Base-by-base conservation (phyloP, 2,888 invertebrate species). In the Hylaea fasciaria region DNA sequence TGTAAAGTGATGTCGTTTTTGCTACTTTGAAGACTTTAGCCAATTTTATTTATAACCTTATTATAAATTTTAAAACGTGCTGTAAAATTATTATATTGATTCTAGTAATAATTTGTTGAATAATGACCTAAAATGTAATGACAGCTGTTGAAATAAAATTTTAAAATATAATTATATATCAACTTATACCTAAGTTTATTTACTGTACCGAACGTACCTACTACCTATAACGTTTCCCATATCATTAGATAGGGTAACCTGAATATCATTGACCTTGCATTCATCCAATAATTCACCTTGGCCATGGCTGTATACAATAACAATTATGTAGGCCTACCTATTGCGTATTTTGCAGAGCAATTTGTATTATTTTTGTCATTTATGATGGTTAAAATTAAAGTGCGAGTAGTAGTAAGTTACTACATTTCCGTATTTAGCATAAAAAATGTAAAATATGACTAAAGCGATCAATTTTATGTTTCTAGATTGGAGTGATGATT, bases 401-500 rank as follows among this genome's bases (percentile, higher is more conserved):
- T 91, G 64, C 86, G 91, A 66, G 90, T 73, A n/a, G 70, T 90
- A 65, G 91, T 91, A 75, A 83, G 89, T 80, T 53, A 49, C 63
- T 41, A 57, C n/a, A 43, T 35, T 58, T 61, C 45, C 46, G 35
- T 41, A 17, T 52, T 51, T 58, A 10, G 14, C 8, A 10, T 37
- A 9, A 7, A 45, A 40, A 62, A 37, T 41, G 39, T n/a, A 9
- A 62, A 45, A 43, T 35, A 17, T 49, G 39, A 46, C 5, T 39
- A 3, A 32, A 51, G 4, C 3, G 11, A 12, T 47, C 39, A 5
- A 13, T 51, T 54, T 14, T 53, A 62, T 43, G 59, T 64, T 81
- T 80, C 32, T 73, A 85, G 85, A 82, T 89, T 52, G 81, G 95
- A 88, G 92, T 78, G 81, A 95, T 88, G 87, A 95, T 79, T 75